Base-by-base conservation (phyloP, 2,888 invertebrate species). In the Altica lythri region DNA sequence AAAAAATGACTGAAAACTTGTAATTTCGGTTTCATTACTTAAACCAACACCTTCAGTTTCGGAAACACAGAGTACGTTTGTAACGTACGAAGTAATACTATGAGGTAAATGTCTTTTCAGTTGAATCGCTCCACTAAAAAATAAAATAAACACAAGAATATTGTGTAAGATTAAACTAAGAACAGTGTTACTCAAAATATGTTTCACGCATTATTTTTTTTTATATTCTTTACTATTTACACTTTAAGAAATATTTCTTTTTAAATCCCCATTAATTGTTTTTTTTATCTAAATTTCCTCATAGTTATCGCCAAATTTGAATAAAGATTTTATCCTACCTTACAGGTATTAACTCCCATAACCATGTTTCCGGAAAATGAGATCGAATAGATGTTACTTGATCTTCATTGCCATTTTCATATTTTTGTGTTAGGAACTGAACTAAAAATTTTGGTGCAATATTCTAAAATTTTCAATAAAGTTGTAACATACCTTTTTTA, bases 1-100 rank as follows among this genome's bases (percentile, higher is more conserved):
- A 75, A 90, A 90, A 74, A 90, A 88, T 4, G 88, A 86, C 52
- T 89, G 86, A 72, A 89, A 89, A 14, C 80, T 80, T 1, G 79
- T 72, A 17, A 77, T 63, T 59, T 76, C 70, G 12, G 55, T 65
- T 40, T 64, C 63, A 40, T 59, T 44, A 32, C 68, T 68, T 34
- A 75, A 58, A 9, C 75, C 75, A n/a, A 75, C 57, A 1, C 77
- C 76, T n/a, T 70, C 65, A 8, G 54, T 66, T 34, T 75, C 73
- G 55, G 82, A 80, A 27, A 82, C 74, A 68, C 85, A 85, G 17
- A 83, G 68, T 2, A 81, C 78, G 48, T 80, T 80, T 2, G 81
- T 83, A 8, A 81, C 70, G 84, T 85, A 85, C 45, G 80, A 80
- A 6, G 86, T 85, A 52, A 85, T 82, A 0, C 83, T 80, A 64